Evolutionary conservation across 2,888 invertebrate genomes (phyloP), one percentile per base, ranked within the genome.

Genomic region (Heliothis peltigera): DNA sequence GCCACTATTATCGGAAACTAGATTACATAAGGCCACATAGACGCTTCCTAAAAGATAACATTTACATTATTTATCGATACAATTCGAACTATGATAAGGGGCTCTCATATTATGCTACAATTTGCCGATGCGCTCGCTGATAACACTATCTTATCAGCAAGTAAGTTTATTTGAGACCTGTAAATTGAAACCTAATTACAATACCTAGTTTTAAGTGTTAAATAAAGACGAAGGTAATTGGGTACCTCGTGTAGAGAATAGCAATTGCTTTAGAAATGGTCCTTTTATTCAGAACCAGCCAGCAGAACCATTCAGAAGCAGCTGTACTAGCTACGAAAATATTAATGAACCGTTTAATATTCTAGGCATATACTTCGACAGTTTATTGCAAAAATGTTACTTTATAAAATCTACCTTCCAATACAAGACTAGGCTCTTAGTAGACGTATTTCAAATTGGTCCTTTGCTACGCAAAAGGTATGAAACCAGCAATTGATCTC

Each of bases 101-200:
- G 42, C 65, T 68, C 74, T 66, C 60, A 66, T 75, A 70, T 82
- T 78, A 82, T 79, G 77, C 66, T 76, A 64, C 71, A 84, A 83
- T 84, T 81, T 81, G 55, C 51, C 63, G 82, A 79, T 81, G 80
- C 47, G 47, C 68, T 47, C 44, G 21, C 49, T 64, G 83, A 80
- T 83, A 75, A 63, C 48, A 25, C 39, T 70, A 77, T 79, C 79
- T 83, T 81, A 83, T 81, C 81, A 44, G 18, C 28, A 18, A 21
- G 43, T 21, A 46, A 54, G 46, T 48, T 43, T 68, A 55, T 69
- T 57, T 58, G 28, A 49, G 28, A 61, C 48, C 58, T 67, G 58
- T 59, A 56, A 67, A 67, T 61, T 58, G 67, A 62, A 57, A 55
- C 46, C 25, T 62, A 77, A 77, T 66, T 63, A 61, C 21, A 39